Evolutionary conservation across 2,113 vertebrate species (phyloP).

Genomic region (Pavo muticus): DNA sequence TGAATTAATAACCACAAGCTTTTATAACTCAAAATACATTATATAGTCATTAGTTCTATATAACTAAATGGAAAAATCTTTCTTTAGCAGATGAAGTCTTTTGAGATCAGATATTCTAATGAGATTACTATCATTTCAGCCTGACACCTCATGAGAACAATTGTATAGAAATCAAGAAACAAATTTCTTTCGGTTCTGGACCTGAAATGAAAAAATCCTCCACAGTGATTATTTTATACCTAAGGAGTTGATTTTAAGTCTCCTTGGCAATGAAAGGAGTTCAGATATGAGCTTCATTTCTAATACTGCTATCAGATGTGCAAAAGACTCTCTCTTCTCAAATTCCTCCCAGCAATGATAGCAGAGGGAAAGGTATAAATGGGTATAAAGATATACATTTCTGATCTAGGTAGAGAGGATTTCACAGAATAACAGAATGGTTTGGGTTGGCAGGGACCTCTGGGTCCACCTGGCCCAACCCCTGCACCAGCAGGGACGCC

Average conservation of each 20-base stretch:
- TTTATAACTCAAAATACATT: conserved; percentile 49
- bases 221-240: background rate
- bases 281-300: background rate
- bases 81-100: conserved; percentile 52
- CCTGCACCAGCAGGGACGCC: background rate
- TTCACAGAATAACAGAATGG: background rate
- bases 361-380: background rate
- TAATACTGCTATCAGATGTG: background rate
- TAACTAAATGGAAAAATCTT: conserved; percentile 63
- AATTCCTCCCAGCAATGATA: background rate
- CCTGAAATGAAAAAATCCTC: conserved; percentile 39
- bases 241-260: background rate
- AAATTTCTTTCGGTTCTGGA: conserved; percentile 12
- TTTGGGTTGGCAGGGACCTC: background rate
- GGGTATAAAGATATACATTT: background rate
- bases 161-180: conserved; percentile 47
- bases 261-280: background rate
- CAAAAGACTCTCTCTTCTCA: background rate
- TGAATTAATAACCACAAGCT: conserved; percentile 64
- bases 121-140: conserved; percentile 59
- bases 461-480: background rate
- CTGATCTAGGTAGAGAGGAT: background rate
- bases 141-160: conserved; percentile 31
- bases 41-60: conserved; percentile 64
- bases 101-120: conserved; percentile 61